A percentile compares a stretch with the other conserved stretches of the same genome.
These are phyloP conservation scores for Nymphalis polychloros DNA, from an alignment of 2,888 invertebrate genomes.

Conservation along the genomic window DNA sequence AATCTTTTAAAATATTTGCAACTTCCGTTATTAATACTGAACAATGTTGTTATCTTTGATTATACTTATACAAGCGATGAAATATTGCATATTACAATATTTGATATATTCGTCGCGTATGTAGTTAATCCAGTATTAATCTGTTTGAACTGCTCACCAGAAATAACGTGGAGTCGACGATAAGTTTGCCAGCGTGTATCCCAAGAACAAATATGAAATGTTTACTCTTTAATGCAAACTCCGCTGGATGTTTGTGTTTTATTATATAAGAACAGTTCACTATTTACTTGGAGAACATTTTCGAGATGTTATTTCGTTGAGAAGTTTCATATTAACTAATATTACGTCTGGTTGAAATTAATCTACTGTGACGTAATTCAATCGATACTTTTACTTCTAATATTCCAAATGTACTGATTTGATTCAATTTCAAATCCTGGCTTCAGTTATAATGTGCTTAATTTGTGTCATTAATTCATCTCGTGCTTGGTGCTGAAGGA, in stretches of 20 bases:
- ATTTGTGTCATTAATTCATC: too few relatives aligned
- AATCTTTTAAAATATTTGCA: background rate
- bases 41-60: background rate
- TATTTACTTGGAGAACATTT: constrained; percentile 10
- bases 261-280: constrained; percentile 26
- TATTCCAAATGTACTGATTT: too few relatives aligned
- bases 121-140: constrained; percentile 11
- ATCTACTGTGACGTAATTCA: background rate
- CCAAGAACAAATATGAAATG: constrained; percentile 23
- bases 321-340: background rate
- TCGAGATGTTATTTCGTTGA: background rate
- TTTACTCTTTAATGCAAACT: constrained; percentile 18
- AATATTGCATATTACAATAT: constrained; percentile 1
- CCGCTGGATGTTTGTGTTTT: constrained; percentile 19
- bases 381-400: background rate
- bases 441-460: too few relatives aligned
- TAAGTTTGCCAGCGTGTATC: constrained; percentile 21
- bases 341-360: background rate
- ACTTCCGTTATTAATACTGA: background rate
- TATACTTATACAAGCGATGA: background rate
- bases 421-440: too few relatives aligned
- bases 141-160: constrained; percentile 2
- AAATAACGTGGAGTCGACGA: constrained; percentile 8
- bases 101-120: background rate
- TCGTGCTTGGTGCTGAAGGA: too few relatives aligned